Conservation (phyloP, 1,140 invertebrate genomes). For the Akabosia matsudoensis region DNA sequence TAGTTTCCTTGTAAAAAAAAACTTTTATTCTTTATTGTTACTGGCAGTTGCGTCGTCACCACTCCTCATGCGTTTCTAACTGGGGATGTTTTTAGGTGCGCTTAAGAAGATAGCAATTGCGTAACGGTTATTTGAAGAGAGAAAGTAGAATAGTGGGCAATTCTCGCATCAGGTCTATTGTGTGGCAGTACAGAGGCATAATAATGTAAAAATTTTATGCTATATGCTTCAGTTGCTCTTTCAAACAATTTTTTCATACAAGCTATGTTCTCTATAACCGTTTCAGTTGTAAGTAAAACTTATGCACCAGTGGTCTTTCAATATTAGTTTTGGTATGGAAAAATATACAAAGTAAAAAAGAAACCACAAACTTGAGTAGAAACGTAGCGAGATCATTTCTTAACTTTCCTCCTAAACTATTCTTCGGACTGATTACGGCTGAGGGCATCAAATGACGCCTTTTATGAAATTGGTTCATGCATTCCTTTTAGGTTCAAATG, state of each 20-base stretch:
- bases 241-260: not conserved
- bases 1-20: not conserved
- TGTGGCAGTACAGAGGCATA: not conserved
- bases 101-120: too few relatives aligned
- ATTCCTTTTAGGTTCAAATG: too few relatives aligned
- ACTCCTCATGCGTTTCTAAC: not conserved
- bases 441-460: too few relatives aligned
- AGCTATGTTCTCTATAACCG: not conserved
- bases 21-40: slow-evolving; percentile 9
- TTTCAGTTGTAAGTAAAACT: not conserved
- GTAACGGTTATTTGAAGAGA: not conserved
- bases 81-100: too few relatives aligned
- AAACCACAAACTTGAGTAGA: not conserved
- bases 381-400: too few relatives aligned
- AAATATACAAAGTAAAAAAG: not conserved
- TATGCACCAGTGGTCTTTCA: slow-evolving; percentile 2
- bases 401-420: too few relatives aligned
- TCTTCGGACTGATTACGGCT: too few relatives aligned
- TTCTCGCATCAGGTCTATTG: not conserved
- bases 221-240: slow-evolving; percentile 10
- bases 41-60: not conserved
- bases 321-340: not conserved
- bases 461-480: too few relatives aligned
- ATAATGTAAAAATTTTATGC: slow-evolving; percentile 20
- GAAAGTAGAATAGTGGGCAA: not conserved